phyloP scores from a whole-genome alignment of 2,113 vertebrate species.

The Ailuropoda melanoleuca region DNA sequence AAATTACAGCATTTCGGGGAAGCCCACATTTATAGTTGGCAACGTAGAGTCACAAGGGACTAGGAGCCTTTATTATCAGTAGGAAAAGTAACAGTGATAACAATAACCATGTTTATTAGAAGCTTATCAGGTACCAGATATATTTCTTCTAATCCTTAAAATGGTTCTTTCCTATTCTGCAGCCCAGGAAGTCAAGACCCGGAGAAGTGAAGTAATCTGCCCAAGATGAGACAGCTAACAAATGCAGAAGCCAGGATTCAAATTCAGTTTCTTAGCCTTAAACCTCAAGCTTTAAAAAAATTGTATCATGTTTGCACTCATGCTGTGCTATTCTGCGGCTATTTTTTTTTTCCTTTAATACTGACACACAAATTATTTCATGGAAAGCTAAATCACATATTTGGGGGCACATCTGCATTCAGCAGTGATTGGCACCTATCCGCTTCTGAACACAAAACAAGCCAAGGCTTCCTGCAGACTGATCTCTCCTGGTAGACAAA shows the following conservation, averaged over 20 bases:
- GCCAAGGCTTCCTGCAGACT: background rate
- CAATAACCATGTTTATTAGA: background rate
- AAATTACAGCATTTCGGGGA: background rate
- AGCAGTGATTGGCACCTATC: background rate
- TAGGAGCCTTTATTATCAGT: background rate
- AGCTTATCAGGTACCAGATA: background rate
- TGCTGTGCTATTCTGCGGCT: background rate
- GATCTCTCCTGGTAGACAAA: background rate
- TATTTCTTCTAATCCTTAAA: constrained; percentile 15
- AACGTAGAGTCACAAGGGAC: background rate
- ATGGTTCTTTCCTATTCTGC: background rate
- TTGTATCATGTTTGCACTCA: background rate
- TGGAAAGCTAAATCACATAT: background rate
- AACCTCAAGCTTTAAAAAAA: background rate
- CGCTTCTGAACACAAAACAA: background rate
- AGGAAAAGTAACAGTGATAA: background rate
- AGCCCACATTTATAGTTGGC: background rate
- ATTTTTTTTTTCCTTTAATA: background rate
- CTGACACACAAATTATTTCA: background rate
- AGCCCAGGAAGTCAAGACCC: background rate
- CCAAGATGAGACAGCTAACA: background rate
- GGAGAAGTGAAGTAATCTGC: background rate
- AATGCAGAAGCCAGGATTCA: background rate
- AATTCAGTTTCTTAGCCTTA: background rate
- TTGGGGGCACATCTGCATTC: background rate